Base-by-base conservation (phyloP, 2,888 invertebrate genomes). In the Tenodera sinensis region DNA sequence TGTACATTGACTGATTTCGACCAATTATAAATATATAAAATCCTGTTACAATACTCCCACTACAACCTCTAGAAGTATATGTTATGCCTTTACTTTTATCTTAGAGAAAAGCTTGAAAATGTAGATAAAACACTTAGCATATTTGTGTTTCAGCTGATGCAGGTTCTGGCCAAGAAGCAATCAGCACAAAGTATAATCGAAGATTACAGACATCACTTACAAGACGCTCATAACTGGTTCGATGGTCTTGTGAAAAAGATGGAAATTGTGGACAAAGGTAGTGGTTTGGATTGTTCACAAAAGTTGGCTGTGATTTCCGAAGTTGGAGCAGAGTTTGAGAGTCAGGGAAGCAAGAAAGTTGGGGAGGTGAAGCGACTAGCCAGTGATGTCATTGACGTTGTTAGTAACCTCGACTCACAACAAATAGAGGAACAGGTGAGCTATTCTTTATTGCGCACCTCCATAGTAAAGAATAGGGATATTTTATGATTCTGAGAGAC, bases 371-470 rank as follows among this genome's bases (percentile, higher is more conserved):
- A 96, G 92, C 93, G 94, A 84, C 94, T 97, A 87, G 96, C 96
- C 1, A 94, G 95, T 1, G 95, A 96, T 92, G 97, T 97, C 12
- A 96, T 96, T 89, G 96, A 97, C 90, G 96, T 97, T 42, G 97
- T 98, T 20, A 97, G 97, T 93, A 98, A 98, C 93, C 94, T 98
- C 91, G 98, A 98, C 92, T 96, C 97, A 0, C 98, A 98, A 92
- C 98, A 98, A 94, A 96, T 98, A 2, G 98, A 98, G 92, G 98
- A 98, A 93, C 97, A 97, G 93, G 95, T 95, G 92, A 92, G 93
- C 83, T 71, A 71, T 14, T 14, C 34, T 54, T 30, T 30, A 2
- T 30, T 4, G 30, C n/a, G 4, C 30, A 30, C 30, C 4, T 54
- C 4, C 54, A 54, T 54, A 7, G 7, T 6, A 3, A 34, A 0